These are phyloP conservation scores for Clarias batrachus DNA, from an alignment of 2,113 vertebrate species.

Conservation along the genomic window DNA sequence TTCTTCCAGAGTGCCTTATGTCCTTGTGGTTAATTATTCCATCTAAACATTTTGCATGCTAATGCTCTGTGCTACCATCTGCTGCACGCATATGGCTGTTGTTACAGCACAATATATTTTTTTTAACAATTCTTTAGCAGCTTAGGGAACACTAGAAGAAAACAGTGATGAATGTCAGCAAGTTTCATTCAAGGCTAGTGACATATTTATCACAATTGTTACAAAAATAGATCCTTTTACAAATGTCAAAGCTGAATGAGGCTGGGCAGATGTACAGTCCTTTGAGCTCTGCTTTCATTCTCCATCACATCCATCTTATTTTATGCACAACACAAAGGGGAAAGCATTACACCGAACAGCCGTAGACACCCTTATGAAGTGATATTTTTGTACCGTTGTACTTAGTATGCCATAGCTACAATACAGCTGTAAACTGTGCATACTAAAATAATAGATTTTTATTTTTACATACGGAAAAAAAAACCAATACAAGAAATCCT, in stretches of 20 bases:
- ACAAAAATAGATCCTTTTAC: not conserved
- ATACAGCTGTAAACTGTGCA: not conserved
- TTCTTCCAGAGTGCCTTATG: not conserved
- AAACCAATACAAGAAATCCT: not conserved
- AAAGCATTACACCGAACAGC: conserved; percentile 68
- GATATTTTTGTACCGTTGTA: conserved; percentile 68
- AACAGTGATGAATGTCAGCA: conserved; percentile 8
- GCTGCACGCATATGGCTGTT: not conserved
- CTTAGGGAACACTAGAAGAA: not conserved
- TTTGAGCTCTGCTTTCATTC: conserved; percentile 29
- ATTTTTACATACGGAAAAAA: too few relatives aligned
- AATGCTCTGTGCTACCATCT: conserved; percentile 13
- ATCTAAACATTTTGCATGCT: conserved; percentile 15
- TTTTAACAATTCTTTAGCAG: not conserved
- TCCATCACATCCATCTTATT: conserved; percentile 18
- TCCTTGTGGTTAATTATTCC: not conserved
- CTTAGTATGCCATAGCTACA: conserved; percentile 42
- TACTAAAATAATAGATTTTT: too few relatives aligned
- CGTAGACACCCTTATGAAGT: conserved; percentile 62
- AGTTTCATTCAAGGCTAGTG: not conserved
- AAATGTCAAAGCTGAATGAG: conserved; percentile 14
- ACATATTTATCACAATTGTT: not conserved
- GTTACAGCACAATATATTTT: not conserved
- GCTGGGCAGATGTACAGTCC: not conserved
- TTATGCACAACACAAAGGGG: conserved; percentile 60